Percentiles rank a stretch among this genome's conserved stretches.
Conservation (phyloP, 2,888 invertebrate genomes). For the Monoplex corrugatus region DNA sequence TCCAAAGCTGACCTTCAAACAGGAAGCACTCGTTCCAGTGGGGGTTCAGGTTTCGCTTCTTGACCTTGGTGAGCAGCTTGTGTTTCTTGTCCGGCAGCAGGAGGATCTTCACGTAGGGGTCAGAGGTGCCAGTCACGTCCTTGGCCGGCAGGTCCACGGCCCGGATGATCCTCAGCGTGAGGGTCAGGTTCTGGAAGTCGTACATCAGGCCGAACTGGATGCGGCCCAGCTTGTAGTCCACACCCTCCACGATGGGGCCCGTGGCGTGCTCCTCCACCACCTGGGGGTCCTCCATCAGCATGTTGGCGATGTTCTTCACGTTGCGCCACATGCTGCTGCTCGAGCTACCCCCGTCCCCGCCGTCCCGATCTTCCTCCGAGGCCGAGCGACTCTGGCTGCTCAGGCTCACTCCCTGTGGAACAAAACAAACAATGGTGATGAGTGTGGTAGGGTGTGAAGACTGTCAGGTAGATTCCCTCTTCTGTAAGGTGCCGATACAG, state of each 20-base stretch:
- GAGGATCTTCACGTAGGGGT: constrained; percentile 81
- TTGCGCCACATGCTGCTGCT: constrained; percentile 59
- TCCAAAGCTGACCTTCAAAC: constrained; percentile 84
- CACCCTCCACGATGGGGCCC: constrained; percentile 67
- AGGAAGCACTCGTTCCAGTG: constrained; percentile 81
- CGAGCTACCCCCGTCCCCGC: constrained; percentile 55
- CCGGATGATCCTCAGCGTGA: constrained; percentile 77
- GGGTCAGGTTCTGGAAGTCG: constrained; percentile 78
- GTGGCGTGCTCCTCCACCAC: constrained; percentile 61
- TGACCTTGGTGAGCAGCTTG: constrained; percentile 81
- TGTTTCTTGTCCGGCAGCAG: constrained; percentile 80
- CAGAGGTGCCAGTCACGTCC: constrained; percentile 81
- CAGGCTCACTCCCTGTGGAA: constrained; percentile 59
- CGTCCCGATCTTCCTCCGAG: constrained; percentile 60
- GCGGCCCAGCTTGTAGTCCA: constrained; percentile 76
- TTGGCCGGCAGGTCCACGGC: constrained; percentile 80
- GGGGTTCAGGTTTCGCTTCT: constrained; percentile 80
- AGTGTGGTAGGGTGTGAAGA: neutral
- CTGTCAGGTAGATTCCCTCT: too few species aligned
- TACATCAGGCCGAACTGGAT: constrained; percentile 78
- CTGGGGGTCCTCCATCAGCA: constrained; percentile 74
- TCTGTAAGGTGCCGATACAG: too few species aligned
- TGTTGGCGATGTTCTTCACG: constrained; percentile 68
- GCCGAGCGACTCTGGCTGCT: constrained; percentile 63
- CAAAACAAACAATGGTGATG: neutral